Evolutionary conservation across 2,888 invertebrate genomes (phyloP).

Genomic region (Neoaliturus tenellus): DNA sequence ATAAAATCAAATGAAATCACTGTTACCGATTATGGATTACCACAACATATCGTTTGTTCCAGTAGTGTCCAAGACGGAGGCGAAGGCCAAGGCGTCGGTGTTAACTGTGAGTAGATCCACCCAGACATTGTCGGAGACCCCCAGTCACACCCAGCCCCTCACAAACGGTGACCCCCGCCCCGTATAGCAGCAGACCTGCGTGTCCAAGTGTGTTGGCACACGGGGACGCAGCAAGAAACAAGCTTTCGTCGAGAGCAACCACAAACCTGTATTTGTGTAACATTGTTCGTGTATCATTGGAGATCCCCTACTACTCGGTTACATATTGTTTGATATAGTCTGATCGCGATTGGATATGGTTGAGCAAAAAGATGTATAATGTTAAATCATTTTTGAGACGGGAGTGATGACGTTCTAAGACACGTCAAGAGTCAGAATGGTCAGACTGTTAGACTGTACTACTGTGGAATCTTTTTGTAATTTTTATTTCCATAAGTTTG

Average conservation of each 20-base stretch:
- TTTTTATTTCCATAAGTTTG: too few relatives aligned
- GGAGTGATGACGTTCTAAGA: too few relatives aligned
- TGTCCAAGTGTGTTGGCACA: background rate
- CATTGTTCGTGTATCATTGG: background rate
- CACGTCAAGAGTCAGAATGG: too few relatives aligned
- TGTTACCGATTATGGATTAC: too few relatives aligned
- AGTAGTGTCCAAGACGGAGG: constrained; percentile 23
- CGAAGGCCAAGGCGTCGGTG: constrained; percentile 56
- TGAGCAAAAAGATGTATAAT: too few relatives aligned
- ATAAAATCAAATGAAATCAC: too few relatives aligned
- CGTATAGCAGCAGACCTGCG: constrained; percentile 27
- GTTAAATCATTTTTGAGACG: too few relatives aligned
- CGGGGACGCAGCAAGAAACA: background rate
- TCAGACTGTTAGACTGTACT: too few relatives aligned
- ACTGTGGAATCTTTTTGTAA: too few relatives aligned
- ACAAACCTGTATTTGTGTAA: constrained; percentile 52
- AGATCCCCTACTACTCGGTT: too few relatives aligned
- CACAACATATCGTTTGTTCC: too few relatives aligned
- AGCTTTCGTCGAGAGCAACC: constrained; percentile 18
- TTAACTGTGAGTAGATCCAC: constrained; percentile 59
- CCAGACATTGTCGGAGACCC: constrained; percentile 56
- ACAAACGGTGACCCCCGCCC: constrained; percentile 38
- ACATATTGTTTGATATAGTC: background rate
- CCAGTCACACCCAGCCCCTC: constrained; percentile 44
- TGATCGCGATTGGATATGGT: too few relatives aligned